Evolutionary conservation across 2,113 vertebrate species (phyloP), one percentile per base, ranked within the genome.

Genomic region (Bubalus kerabau): DNA sequence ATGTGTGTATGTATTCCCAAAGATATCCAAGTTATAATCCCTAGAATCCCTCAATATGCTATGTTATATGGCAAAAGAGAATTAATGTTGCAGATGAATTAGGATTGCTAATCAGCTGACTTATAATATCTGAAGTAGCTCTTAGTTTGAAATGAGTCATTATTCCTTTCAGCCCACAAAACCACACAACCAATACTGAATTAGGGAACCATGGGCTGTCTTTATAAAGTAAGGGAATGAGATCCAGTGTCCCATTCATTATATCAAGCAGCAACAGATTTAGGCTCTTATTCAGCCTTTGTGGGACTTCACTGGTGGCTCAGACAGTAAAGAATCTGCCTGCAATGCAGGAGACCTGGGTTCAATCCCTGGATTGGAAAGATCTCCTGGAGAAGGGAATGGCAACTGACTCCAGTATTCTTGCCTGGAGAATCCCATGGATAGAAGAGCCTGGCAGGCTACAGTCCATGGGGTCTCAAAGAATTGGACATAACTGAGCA

Each of bases 111-210:
- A 95, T 90, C 56, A 97, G 40, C 40, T 95, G 90, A 91, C 36
- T 13, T 96, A 43, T 19, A 71, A 56, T 90, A 92, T 83, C 50
- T 95, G 43, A 91, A 90, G n/a, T 52, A 88, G 50, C 23, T 82
- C 50, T 97, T 62, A 71, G 17, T 91, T 48, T 78, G 57, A 96
- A 97, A 93, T 96, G 80, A 93, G 59, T 87, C 71, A 95, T 90
- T 56, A 76, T 95, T 10, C 60, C 36, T 54, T 95, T 62, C 7
- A 95, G 56, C 50, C 43, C 7, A 89, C 24, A 84, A 94, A 95
- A 88, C 23, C 46, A 94, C 43, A 96, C 7, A 97, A 88, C 60
- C 56, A 95, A 91, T 43, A 89, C 81, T 52, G 59, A 96, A 54
- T 97, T 90, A 88, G 93, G 85, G 94, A 96, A 81, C 3, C 64